phyloP scores from a whole-genome alignment of 1,140 invertebrate species.

The Phymastichus coffea region DNA sequence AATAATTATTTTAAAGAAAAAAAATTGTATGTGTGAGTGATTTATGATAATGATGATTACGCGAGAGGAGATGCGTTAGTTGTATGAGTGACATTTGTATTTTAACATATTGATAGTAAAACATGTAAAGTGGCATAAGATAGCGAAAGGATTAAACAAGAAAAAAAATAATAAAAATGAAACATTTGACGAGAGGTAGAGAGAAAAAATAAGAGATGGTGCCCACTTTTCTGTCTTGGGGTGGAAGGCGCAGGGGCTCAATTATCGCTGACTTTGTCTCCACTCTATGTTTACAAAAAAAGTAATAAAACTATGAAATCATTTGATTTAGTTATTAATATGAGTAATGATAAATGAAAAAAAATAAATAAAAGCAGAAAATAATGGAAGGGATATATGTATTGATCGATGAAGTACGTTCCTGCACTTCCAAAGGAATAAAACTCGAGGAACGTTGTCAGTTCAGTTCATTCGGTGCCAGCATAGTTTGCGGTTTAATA shows the following conservation, averaged over 20 bases:
- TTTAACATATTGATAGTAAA: slow-evolving; percentile 59
- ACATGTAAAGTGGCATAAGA: slow-evolving; percentile 55
- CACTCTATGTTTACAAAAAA: slow-evolving; percentile 31
- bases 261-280: slow-evolving; percentile 43
- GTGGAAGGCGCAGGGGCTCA: slow-evolving; percentile 45
- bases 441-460: slow-evolving; percentile 36
- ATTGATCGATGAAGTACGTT: slow-evolving; percentile 27
- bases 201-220: slow-evolving; percentile 29
- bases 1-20: slow-evolving; percentile 53
- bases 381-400: slow-evolving; percentile 21
- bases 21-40: slow-evolving; percentile 52
- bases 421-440: slow-evolving; percentile 11
- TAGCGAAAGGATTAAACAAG: slow-evolving; percentile 39
- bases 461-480: slow-evolving; percentile 45
- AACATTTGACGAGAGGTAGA: slow-evolving; percentile 29
- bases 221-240: slow-evolving; percentile 38
- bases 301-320: slow-evolving; percentile 24
- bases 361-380: slow-evolving; percentile 13
- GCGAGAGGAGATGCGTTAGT: slow-evolving; percentile 44
- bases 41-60: slow-evolving; percentile 23
- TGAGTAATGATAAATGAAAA: slow-evolving; percentile 4
- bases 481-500: slow-evolving; percentile 29
- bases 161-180: slow-evolving; percentile 21
- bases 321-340: slow-evolving; percentile 31
- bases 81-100: slow-evolving; percentile 57